Conservation (phyloP, 2,797 vertebrate species). For the Nyctalus aviator region DNA sequence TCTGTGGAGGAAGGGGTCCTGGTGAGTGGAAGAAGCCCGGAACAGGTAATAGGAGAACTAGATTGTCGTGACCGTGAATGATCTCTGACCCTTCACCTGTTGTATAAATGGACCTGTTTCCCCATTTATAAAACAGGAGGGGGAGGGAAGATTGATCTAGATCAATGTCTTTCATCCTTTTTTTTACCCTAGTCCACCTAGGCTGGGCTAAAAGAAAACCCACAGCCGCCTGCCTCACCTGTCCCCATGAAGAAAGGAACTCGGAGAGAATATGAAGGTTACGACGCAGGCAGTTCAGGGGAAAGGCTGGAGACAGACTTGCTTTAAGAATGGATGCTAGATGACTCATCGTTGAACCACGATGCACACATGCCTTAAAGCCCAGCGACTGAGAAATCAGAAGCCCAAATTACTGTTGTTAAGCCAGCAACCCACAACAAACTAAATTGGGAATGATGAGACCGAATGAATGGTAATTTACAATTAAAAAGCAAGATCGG, state of each 20-base stretch:
- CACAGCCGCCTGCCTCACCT: not conserved
- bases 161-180: not conserved
- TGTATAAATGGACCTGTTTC: not conserved
- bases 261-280: not conserved
- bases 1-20: not conserved
- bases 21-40: not conserved
- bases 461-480: constrained; percentile 55
- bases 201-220: not conserved
- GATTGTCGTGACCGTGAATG: not conserved
- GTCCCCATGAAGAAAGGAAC: not conserved
- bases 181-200: not conserved
- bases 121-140: not conserved
- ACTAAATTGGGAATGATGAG: constrained; percentile 53
- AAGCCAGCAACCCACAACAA: constrained; percentile 72
- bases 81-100: not conserved
- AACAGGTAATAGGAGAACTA: not conserved
- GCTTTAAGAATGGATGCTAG: not conserved
- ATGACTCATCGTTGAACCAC: constrained; percentile 1
- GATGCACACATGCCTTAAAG: not conserved
- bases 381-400: constrained; percentile 47
- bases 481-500: constrained; percentile 48
- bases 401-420: constrained; percentile 67
- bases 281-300: rapidly evolving
- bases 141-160: not conserved
- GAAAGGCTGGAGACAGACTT: not conserved